Conservation (phyloP, 92 coral and sea anemone genomes). For the Epizoanthus rinbou region DNA sequence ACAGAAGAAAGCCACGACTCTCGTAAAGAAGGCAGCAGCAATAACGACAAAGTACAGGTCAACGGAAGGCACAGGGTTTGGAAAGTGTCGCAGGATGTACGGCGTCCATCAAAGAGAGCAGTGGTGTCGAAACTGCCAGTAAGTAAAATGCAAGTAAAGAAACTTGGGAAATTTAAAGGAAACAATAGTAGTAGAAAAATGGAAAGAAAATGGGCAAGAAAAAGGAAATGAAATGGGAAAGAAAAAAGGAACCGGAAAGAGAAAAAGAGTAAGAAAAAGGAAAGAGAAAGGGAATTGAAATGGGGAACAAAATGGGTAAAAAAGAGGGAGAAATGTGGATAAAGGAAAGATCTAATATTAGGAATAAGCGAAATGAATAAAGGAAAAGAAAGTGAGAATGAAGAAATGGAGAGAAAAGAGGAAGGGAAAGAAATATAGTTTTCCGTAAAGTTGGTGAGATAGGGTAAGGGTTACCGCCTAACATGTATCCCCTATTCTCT, state of each 20-base stretch:
- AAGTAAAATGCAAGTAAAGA: not conserved
- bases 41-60: not conserved
- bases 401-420: too few relatives aligned
- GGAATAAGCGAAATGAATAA: too few relatives aligned
- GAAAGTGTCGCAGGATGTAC: conserved; percentile 36
- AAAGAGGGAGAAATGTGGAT: too few relatives aligned
- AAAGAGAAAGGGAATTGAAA: too few relatives aligned
- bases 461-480: not conserved
- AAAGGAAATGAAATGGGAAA: too few relatives aligned
- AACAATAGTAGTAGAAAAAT: not conserved
- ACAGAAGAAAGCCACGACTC: conserved; percentile 7
- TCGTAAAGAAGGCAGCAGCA: not conserved
- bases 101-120: conserved; percentile 25
- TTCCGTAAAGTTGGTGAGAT: not conserved
- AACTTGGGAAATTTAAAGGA: not conserved
- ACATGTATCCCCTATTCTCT: not conserved
- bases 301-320: too few relatives aligned
- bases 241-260: not conserved
- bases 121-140: conserved; percentile 49
- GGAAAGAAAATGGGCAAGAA: not conserved
- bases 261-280: too few relatives aligned
- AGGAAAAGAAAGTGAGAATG: too few relatives aligned
- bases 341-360: too few relatives aligned
- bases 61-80: not conserved
- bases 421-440: too few relatives aligned